Evolutionary conservation across 2,113 vertebrate genomes (phyloP).

Genomic region (Gnathonemus echidnorhynchus): DNA sequence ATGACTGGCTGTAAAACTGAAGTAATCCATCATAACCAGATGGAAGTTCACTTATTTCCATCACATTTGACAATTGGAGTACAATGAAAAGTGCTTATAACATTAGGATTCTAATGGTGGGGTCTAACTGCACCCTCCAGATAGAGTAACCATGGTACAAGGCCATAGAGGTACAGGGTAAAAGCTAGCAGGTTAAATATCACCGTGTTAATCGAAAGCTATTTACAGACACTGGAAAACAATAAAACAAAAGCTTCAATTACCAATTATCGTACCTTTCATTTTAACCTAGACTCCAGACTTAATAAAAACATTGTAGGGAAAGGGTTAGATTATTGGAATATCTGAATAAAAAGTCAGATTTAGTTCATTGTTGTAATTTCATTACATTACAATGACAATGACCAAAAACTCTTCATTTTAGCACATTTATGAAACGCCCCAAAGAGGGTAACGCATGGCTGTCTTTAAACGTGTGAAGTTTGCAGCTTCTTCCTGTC

Average conservation of each 20-base stretch:
- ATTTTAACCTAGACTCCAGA: not conserved
- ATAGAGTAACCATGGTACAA: not conserved
- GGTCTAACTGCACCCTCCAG: not conserved
- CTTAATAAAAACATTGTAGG: not conserved
- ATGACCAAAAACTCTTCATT: not conserved
- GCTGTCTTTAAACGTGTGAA: not conserved
- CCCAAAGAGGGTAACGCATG: not conserved
- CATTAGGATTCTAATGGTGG: constrained; percentile 2
- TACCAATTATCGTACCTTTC: not conserved
- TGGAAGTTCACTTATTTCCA: not conserved
- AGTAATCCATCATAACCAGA: not conserved
- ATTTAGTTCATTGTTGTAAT: not conserved
- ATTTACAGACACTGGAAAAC: not conserved
- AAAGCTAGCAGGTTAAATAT: not conserved
- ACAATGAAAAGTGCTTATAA: not conserved
- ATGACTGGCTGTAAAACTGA: not conserved
- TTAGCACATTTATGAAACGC: not conserved
- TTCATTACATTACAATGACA: not conserved
- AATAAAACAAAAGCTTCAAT: not conserved
- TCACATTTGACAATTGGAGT: not conserved
- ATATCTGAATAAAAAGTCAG: not conserved
- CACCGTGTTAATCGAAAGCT: not conserved
- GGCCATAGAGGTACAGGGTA: not conserved
- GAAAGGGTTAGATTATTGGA: not conserved
- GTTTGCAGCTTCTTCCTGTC: not conserved